Conservation (phyloP, 2,888 invertebrate genomes). For the Argyra leucocephala region DNA sequence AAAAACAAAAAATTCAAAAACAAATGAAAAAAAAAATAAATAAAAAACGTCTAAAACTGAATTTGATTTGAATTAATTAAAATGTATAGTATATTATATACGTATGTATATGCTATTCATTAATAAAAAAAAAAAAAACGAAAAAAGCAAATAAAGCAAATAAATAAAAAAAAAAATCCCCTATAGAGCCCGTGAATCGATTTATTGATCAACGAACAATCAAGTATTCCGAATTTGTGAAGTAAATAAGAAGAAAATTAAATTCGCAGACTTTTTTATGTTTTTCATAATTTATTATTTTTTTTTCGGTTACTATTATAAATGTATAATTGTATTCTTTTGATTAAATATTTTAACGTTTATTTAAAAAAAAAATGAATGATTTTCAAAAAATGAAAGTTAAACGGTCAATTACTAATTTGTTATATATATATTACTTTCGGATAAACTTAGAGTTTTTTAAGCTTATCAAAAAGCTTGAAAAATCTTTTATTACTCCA, state of each 20-base stretch:
- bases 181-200: neutral
- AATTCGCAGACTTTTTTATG: neutral
- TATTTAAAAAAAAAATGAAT: too few relatives aligned
- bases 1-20: neutral
- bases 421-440: too few relatives aligned
- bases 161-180: neutral
- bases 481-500: too few relatives aligned
- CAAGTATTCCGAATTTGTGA: neutral
- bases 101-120: neutral
- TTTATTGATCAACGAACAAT: neutral
- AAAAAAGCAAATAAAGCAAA: neutral
- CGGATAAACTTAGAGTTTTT: too few relatives aligned
- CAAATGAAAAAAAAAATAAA: neutral
- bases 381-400: too few relatives aligned
- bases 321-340: too few relatives aligned
- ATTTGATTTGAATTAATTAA: constrained; percentile 3
- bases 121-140: neutral
- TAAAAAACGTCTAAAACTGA: neutral
- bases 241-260: neutral
- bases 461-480: too few relatives aligned
- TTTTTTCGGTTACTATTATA: neutral
- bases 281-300: neutral
- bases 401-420: too few relatives aligned
- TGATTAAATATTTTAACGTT: too few relatives aligned
- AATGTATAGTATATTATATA: neutral